phyloP scores from a whole-genome alignment of 2,797 vertebrate species.

The Channa striata region DNA sequence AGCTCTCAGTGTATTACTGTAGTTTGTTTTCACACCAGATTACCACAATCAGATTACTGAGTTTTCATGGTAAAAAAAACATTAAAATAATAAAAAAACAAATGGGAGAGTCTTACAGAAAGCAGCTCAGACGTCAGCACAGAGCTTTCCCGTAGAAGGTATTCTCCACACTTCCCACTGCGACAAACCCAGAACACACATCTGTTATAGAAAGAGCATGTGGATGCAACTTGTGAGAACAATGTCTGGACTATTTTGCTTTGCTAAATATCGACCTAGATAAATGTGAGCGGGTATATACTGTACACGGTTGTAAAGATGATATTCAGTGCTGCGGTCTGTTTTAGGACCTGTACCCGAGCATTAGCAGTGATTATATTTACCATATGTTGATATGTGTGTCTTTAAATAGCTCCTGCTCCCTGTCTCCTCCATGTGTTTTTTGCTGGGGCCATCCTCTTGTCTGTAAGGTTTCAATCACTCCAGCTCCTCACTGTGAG shows the following conservation, averaged over 20 bases:
- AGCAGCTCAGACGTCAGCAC: conserved; percentile 3
- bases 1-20: conserved; percentile 8
- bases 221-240: conserved; percentile 4
- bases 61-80: neutral
- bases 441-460: conserved; percentile 31
- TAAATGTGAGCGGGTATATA: neutral
- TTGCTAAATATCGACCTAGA: conserved; percentile 1
- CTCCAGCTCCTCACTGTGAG: conserved; percentile 43
- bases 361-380: conserved; percentile 44
- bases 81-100: neutral
- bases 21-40: neutral
- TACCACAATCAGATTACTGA: neutral
- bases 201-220: conserved; percentile 7
- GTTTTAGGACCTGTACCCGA: conserved; percentile 13
- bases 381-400: too few relatives aligned
- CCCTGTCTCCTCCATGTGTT: neutral
- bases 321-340: conserved; percentile 19
- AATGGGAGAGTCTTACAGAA: neutral
- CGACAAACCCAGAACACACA: conserved; percentile 23
- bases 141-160: conserved; percentile 9
- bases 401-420: neutral
- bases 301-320: conserved; percentile 3
- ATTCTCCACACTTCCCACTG: conserved; percentile 14
- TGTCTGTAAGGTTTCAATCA: conserved; percentile 54
- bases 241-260: conserved; percentile 15